Evolutionary conservation across 2,797 vertebrate species (phyloP), one percentile per base, ranked within the genome.

Genomic region (Melanotaenia boesemani): DNA sequence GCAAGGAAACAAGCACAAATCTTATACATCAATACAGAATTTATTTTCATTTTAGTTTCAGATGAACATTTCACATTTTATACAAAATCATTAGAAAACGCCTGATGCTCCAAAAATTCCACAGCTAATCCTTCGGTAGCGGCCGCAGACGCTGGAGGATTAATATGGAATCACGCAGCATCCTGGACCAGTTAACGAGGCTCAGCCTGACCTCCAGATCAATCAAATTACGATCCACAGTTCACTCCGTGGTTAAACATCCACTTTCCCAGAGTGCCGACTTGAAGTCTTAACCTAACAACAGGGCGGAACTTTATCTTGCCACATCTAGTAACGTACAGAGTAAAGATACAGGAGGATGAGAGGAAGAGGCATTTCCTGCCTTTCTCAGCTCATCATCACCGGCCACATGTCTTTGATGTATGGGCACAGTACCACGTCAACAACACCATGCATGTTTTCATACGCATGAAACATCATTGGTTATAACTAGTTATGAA

Each of bases 1-100:
- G 41, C 80, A 83, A n/a, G 76, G 79, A n/a, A 80, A 48, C 70
- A 72, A 20, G 41, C 64, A 69, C 39, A 59, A 26, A 50, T 72
- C 55, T 79, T 39, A 76, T 85, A 91, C 90, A 92, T 89, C 87
- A 91, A 91, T 83, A 91, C 89, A 88, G 73, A 89, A 82, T 92
- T 93, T 91, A 91, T 91, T 93, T 88, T 94, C 86, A 93, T 92
- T 93, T 89, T 81, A 83, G 78, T 88, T 92, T 92, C 86, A 89
- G 89, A 93, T 93, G 91, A 94, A 93, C 56, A 82, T 87, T 95
- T 94, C 90, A 94, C 93, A 94, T 94, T 93, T 94, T 92, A 81
- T 94, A 94, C 90, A 95, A 95, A 95, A 95, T 93, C 86, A 93
- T 94, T 94, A 94, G 85, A 95, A 95, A 95, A 95, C 81, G 80